These are phyloP conservation scores for Phasianus colchicus DNA, from an alignment of 2,113 vertebrate genomes.

Conservation along the genomic window DNA sequence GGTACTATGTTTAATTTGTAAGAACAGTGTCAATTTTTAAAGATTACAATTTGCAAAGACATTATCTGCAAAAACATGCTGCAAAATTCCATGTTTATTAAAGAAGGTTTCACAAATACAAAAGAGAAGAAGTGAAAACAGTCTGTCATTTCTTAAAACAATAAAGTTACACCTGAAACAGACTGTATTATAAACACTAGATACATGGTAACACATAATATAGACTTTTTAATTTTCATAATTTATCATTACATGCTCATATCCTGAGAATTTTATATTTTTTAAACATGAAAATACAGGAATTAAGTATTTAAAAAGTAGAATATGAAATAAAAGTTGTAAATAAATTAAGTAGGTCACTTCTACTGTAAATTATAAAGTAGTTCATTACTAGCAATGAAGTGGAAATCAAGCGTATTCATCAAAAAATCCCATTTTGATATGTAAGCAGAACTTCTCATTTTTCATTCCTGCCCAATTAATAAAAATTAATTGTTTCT, in stretches of 20 bases:
- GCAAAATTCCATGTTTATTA: too few species aligned
- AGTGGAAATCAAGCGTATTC: neutral
- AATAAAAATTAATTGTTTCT: neutral
- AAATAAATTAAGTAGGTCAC: neutral
- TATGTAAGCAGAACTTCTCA: neutral
- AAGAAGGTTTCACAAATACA: too few species aligned
- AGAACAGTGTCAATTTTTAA: too few species aligned
- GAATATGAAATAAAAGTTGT: neutral
- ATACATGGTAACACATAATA: too few species aligned
- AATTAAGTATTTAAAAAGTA: neutral
- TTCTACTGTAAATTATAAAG: neutral
- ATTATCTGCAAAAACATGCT: too few species aligned
- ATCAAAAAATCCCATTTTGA: neutral
- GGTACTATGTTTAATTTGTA: too few species aligned
- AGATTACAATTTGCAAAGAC: too few species aligned
- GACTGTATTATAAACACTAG: too few species aligned
- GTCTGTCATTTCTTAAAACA: too few species aligned
- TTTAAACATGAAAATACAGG: neutral
- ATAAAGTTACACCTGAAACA: too few species aligned
- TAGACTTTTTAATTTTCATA: neutral
- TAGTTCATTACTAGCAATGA: neutral
- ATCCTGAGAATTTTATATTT: neutral
- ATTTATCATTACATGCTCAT: neutral
- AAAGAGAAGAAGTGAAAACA: too few species aligned
- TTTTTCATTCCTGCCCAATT: neutral